phyloP scores from a whole-genome alignment of 37 sponge, comb jelly and placozoan species.

The Amphimedon queenslandica region DNA sequence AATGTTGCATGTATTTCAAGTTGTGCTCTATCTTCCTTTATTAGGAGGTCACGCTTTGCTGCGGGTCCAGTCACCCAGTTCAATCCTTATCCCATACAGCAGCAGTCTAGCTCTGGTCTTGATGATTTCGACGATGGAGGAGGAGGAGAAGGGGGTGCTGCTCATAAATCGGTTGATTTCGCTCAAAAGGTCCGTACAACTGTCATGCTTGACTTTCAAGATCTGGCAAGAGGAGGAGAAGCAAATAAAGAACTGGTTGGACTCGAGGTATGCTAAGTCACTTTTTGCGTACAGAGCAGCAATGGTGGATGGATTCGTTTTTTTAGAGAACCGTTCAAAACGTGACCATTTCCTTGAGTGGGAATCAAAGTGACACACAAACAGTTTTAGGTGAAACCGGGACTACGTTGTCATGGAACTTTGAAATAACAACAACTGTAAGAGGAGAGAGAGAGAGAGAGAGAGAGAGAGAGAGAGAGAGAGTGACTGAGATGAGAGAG shows the following conservation, averaged over 20 bases:
- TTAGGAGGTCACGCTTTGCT: not conserved
- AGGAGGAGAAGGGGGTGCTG: conserved; percentile 1
- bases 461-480: too few relatives aligned
- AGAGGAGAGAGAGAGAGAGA: too few relatives aligned
- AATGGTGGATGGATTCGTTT: too few relatives aligned
- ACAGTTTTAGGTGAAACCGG: not conserved
- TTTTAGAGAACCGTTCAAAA: not conserved
- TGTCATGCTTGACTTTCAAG: not conserved
- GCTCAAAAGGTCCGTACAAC: not conserved
- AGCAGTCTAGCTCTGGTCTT: not conserved
- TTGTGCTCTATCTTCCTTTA: not conserved
- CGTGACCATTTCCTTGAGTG: not conserved
- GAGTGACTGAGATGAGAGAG: too few relatives aligned
- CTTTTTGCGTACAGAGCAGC: too few relatives aligned
- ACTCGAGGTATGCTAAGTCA: not conserved
- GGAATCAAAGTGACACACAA: not conserved
- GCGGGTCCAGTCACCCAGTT: not conserved
- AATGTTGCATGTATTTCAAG: not conserved
- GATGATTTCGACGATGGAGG: conserved; percentile 37
- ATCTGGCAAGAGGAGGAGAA: not conserved
- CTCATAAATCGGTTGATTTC: conserved; percentile 13
- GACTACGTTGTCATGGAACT: conserved; percentile 35
- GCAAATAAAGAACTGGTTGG: not conserved
- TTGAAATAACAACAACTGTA: conserved; percentile 39
- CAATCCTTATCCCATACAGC: not conserved